These are phyloP conservation scores for Diachasmimorpha longicaudata DNA, from an alignment of 1,140 invertebrate genomes.

Conservation along the genomic window DNA sequence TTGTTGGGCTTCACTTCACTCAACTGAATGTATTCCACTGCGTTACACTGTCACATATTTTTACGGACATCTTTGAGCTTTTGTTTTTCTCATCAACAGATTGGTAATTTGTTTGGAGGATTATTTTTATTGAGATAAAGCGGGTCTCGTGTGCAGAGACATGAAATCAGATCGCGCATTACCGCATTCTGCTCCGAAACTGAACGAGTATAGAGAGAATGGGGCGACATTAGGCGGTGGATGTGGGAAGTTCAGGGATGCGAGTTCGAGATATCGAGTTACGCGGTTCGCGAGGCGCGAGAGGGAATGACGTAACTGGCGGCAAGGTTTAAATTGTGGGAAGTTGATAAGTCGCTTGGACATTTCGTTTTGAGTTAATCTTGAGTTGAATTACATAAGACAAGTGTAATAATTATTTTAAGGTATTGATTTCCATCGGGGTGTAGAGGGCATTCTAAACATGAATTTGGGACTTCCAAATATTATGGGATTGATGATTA, in stretches of 20 bases:
- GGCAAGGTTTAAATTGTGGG: too few relatives aligned
- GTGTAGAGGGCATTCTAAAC: too few relatives aligned
- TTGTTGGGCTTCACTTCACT: not conserved
- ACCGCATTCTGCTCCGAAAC: conserved; percentile 43
- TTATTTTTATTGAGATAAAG: conserved; percentile 26
- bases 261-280: not conserved
- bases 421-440: too few relatives aligned
- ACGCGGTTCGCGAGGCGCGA: not conserved
- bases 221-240: not conserved
- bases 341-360: too few relatives aligned
- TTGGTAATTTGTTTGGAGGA: not conserved
- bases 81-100: not conserved
- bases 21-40: not conserved
- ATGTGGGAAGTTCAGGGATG: not conserved
- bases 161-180: conserved; percentile 38
- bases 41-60: conserved; percentile 17
- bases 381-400: too few relatives aligned
- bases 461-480: too few relatives aligned
- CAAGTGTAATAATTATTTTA: too few relatives aligned
- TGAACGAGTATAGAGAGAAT: conserved; percentile 17
- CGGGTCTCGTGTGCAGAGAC: conserved; percentile 39
- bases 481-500: too few relatives aligned
- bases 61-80: conserved; percentile 8
- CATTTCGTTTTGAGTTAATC: too few relatives aligned
- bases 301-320: too few relatives aligned